Evolutionary conservation across 1,140 invertebrate species (phyloP).

Genomic region (Drosophila carrolli): DNA sequence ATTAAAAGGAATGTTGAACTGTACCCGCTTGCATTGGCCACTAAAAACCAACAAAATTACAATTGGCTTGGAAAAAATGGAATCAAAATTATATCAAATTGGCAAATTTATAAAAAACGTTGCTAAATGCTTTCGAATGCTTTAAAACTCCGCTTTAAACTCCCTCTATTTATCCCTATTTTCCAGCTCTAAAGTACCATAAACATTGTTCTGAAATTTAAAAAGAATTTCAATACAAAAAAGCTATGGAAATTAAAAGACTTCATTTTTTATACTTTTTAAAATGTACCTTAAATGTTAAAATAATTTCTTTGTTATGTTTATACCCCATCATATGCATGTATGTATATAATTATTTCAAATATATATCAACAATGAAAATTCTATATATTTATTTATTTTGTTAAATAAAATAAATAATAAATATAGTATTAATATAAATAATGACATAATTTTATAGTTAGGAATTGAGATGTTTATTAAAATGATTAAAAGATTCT

Average conservation of each 20-base stretch:
- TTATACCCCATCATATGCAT: constrained; percentile 8
- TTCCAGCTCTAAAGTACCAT: constrained; percentile 20
- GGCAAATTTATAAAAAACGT: constrained; percentile 46
- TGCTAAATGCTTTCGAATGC: constrained; percentile 63
- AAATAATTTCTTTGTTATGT: neutral
- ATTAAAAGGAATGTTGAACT: constrained; percentile 31
- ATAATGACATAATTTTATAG: too few relatives aligned
- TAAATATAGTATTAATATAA: too few relatives aligned
- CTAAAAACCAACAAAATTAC: constrained; percentile 21
- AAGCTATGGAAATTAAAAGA: constrained; percentile 40
- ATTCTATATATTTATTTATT: too few relatives aligned
- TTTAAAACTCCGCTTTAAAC: constrained; percentile 13
- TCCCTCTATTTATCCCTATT: constrained; percentile 21
- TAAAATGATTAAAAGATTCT: too few relatives aligned
- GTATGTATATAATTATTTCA: constrained; percentile 8
- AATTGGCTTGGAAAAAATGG: constrained; percentile 34
- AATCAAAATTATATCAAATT: constrained; percentile 54
- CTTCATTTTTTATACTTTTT: constrained; percentile 14
- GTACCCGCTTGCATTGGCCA: constrained; percentile 55
- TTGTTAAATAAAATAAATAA: too few relatives aligned
- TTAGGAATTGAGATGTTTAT: too few relatives aligned
- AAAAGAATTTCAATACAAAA: constrained; percentile 8
- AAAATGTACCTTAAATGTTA: constrained; percentile 2
- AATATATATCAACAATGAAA: neutral
- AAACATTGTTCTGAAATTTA: neutral